Percentiles rank a stretch among this genome's conserved stretches.
These are phyloP conservation scores for Scomber colias DNA, from an alignment of 2,113 vertebrate genomes.

Conservation along the genomic window DNA sequence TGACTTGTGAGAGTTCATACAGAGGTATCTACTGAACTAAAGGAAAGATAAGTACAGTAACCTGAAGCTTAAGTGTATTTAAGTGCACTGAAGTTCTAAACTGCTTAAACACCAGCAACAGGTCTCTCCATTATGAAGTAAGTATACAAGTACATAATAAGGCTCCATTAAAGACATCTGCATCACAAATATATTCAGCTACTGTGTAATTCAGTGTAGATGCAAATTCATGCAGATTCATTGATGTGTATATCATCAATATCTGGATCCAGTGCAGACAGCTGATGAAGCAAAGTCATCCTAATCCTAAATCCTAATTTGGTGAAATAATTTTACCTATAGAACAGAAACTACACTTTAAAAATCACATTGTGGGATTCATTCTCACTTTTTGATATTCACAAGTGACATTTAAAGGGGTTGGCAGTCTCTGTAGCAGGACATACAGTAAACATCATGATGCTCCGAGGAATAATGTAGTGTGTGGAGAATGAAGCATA, in stretches of 20 bases:
- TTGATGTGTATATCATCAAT: too few relatives aligned
- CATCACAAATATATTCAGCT: not conserved
- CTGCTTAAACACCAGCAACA: too few relatives aligned
- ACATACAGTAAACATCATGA: not conserved
- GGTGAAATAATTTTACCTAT: not conserved
- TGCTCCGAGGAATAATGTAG: not conserved
- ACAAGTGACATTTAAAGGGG: not conserved
- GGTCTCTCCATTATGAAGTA: too few relatives aligned
- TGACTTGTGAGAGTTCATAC: not conserved
- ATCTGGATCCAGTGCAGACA: too few relatives aligned
- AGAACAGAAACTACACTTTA: not conserved
- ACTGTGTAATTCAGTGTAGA: too few relatives aligned
- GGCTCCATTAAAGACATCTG: not conserved
- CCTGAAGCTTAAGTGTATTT: not conserved
- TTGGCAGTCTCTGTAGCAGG: not conserved
- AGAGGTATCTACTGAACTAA: not conserved
- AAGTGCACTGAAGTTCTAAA: too few relatives aligned
- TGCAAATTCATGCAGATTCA: too few relatives aligned
- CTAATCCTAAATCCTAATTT: too few relatives aligned
- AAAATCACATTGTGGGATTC: not conserved
- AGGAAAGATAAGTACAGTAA: not conserved
- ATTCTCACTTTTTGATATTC: not conserved
- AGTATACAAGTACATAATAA: not conserved
- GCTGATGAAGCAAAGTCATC: too few relatives aligned
- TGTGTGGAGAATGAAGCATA: conserved; percentile 10